Percentiles rank a stretch among this genome's conserved stretches.
Conservation (phyloP, 2,113 vertebrate genomes). For the Cephalopterus ornatus region DNA sequence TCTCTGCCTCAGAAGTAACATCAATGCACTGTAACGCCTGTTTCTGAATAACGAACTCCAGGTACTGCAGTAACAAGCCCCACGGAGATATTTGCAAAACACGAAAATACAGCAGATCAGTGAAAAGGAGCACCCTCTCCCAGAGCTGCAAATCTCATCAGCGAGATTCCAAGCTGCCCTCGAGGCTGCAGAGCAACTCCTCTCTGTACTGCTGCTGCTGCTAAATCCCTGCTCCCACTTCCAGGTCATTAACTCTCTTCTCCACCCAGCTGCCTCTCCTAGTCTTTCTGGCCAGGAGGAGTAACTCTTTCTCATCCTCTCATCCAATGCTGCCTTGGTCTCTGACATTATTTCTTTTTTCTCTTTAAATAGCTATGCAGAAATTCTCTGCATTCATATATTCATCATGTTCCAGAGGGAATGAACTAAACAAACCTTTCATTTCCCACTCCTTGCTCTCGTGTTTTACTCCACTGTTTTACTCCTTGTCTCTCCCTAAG, state of each 20-base stretch:
- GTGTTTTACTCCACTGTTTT: not conserved
- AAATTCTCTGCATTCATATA: not conserved
- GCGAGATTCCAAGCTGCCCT: not conserved
- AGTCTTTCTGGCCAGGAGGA: constrained; percentile 33
- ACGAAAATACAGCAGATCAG: not conserved
- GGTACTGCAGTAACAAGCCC: constrained; percentile 38
- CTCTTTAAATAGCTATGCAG: not conserved
- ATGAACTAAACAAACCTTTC: not conserved
- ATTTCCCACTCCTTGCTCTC: not conserved
- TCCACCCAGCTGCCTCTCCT: constrained; percentile 46
- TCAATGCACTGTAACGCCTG: not conserved
- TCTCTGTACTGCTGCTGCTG: constrained; percentile 2
- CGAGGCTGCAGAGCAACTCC: constrained; percentile 20
- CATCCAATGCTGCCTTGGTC: not conserved
- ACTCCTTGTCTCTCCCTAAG: not conserved
- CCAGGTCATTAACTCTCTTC: constrained; percentile 59
- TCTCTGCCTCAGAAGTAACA: constrained; percentile 24
- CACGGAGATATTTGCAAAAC: constrained; percentile 10
- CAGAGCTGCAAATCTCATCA: constrained; percentile 5
- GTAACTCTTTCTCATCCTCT: constrained; percentile 22
- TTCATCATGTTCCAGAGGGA: not conserved
- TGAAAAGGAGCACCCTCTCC: not conserved
- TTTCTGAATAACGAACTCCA: constrained; percentile 36
- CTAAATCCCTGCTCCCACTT: constrained; percentile 37
- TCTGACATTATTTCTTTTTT: not conserved